Base-by-base conservation (phyloP, 2,888 invertebrate species). In the Lysandra coridon region DNA sequence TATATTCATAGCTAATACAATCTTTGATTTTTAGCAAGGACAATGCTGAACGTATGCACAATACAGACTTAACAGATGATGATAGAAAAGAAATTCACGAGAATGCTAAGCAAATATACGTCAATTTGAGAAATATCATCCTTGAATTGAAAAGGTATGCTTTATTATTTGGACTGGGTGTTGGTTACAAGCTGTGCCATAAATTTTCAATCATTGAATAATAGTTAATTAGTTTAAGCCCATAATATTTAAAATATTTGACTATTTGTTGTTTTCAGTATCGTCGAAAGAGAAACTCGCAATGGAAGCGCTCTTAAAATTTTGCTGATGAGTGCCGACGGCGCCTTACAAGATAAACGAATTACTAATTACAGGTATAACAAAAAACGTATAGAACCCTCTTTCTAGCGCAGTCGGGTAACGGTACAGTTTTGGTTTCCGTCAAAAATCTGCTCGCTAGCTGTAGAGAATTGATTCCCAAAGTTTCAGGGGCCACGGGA, bases 321-420 rank as follows among this genome's bases (percentile, higher is more conserved):
- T 17, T 76, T 89, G 0, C 76, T 85, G 0, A 84, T 81, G 2
- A 85, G 85, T 0, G 87, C 86, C 0, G 80, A 82, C 0, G 83
- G 85, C 12, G 84, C 84, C 0, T 75, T 81, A 0, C 80, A 80
- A 0, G 89, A 90, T 78, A 85, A 84, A 17, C 81, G 84, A 5
- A 83, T 88, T 0, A 84, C 81, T 0, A 84, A 84, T 81, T 90
- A 89, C 77, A 88, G 84, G 90, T 91, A 82, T 44, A 49, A 49
- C 44, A 10, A 44, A 44, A 44, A 44, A 44, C 81, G 80, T 77
- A 1, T 40, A 2, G 12, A 33, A 73, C 12, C 69, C 1, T 4
- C 30, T 33, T 73, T 53, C 14, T 53, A 4, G 53, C 14, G 12
- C 4, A 14, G 53, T 53, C 4, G 53, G 14, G 14, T 53, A 14